These are phyloP conservation scores for Schizopygopsis malacanthus DNA, from an alignment of 2,797 vertebrate genomes.

Conservation along the genomic window DNA sequence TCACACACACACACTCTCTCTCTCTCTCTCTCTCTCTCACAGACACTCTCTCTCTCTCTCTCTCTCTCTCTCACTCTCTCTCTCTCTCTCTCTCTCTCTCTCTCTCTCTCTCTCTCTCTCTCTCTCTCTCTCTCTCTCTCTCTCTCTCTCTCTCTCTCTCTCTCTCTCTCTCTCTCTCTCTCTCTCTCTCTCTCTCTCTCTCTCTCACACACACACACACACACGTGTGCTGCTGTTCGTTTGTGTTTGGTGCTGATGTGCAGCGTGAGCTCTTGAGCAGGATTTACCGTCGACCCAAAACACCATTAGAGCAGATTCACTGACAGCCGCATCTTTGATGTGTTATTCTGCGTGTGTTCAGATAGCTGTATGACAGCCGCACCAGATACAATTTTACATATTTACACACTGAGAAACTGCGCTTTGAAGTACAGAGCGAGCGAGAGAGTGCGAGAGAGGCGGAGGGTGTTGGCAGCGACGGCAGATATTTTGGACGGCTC, in stretches of 20 bases:
- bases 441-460: constrained; percentile 15
- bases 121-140: too few relatives aligned
- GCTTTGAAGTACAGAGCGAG: constrained; percentile 41
- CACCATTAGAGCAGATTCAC: constrained; percentile 53
- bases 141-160: too few relatives aligned
- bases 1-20: not conserved
- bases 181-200: too few relatives aligned
- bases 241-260: constrained; percentile 45
- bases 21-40: too few relatives aligned
- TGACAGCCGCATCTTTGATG: constrained; percentile 56
- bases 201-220: not conserved
- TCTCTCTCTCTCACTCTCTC: too few relatives aligned
- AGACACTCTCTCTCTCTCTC: too few relatives aligned
- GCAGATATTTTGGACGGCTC: constrained; percentile 49
- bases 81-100: too few relatives aligned
- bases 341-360: constrained; percentile 39
- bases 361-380: constrained; percentile 33
- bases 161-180: too few relatives aligned
- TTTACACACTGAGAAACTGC: constrained; percentile 40
- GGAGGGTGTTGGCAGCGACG: constrained; percentile 6
- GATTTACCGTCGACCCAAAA: constrained; percentile 61
- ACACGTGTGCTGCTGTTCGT: not conserved
- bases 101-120: too few relatives aligned
- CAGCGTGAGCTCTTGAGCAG: constrained; percentile 53
- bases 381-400: constrained; percentile 29